Percentiles rank a stretch among this genome's conserved stretches.
phyloP scores from a whole-genome alignment of 2,888 invertebrate species.

The Steinernema hermaphroditum region DNA sequence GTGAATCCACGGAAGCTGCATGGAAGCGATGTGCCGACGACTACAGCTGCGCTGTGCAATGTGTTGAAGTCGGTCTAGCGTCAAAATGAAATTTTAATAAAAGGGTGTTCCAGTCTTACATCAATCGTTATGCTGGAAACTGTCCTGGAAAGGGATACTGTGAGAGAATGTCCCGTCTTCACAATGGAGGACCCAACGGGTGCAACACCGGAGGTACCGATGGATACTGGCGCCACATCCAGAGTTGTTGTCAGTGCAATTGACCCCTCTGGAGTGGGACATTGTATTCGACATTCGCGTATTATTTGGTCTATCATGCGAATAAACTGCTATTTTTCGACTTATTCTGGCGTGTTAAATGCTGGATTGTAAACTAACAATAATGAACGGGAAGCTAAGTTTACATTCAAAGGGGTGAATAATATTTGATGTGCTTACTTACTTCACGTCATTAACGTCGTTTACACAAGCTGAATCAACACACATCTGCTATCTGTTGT shows the following conservation, averaged over 20 bases:
- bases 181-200: slow-evolving; percentile 38
- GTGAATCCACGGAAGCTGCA: slow-evolving; percentile 43
- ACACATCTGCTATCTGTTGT: too few relatives aligned
- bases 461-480: too few relatives aligned
- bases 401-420: too few relatives aligned
- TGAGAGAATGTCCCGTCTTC: slow-evolving; percentile 33
- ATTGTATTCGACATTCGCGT: too few relatives aligned
- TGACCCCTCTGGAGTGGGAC: too few relatives aligned
- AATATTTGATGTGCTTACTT: too few relatives aligned
- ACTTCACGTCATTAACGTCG: too few relatives aligned
- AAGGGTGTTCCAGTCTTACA: slow-evolving; percentile 26
- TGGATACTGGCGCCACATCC: slow-evolving; percentile 31
- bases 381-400: too few relatives aligned
- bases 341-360: too few relatives aligned
- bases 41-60: slow-evolving; percentile 43
- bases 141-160: slow-evolving; percentile 35
- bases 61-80: slow-evolving; percentile 42
- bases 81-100: background rate
- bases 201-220: slow-evolving; percentile 15
- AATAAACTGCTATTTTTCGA: too few relatives aligned
- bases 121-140: slow-evolving; percentile 23
- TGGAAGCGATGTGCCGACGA: slow-evolving; percentile 51
- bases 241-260: slow-evolving; percentile 30
- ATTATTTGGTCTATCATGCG: too few relatives aligned
- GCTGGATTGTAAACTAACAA: too few relatives aligned